Conservation (phyloP, 2,888 invertebrate genomes). For the Phytoseiulus persimilis region DNA sequence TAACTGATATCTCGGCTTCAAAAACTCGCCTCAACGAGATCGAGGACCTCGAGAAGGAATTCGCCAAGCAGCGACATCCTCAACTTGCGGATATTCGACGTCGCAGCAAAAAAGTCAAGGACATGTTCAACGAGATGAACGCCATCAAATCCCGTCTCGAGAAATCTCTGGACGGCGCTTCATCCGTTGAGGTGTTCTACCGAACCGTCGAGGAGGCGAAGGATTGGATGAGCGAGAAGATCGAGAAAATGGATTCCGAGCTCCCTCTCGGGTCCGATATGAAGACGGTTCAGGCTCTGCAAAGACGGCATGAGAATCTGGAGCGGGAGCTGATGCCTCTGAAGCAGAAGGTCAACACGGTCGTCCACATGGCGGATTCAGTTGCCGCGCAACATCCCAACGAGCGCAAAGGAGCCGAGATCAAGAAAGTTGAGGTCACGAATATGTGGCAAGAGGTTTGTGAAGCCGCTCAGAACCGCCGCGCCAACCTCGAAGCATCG, state of each 20-base stretch:
- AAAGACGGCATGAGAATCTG: conserved; percentile 61
- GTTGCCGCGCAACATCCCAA: conserved; percentile 86
- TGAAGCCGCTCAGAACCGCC: conserved; percentile 67
- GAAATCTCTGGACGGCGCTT: conserved; percentile 28
- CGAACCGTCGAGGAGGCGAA: conserved; percentile 90
- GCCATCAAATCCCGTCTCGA: conserved; percentile 35
- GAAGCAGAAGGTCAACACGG: conserved; percentile 76
- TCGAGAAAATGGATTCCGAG: conserved; percentile 68
- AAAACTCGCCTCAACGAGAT: conserved; percentile 81
- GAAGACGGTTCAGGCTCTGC: conserved; percentile 79
- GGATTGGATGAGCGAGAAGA: conserved; percentile 96
- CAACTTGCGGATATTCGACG: conserved; percentile 70
- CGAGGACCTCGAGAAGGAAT: conserved; percentile 73
- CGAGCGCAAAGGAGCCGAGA: conserved; percentile 74
- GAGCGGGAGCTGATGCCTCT: conserved; percentile 90
- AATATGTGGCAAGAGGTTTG: conserved; percentile 74
- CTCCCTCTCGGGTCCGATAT: conserved; percentile 66
- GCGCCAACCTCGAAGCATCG: conserved; percentile 78
- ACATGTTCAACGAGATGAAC: conserved; percentile 52
- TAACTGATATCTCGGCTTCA: conserved; percentile 88
- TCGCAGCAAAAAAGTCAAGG: conserved; percentile 72
- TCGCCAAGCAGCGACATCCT: conserved; percentile 73
- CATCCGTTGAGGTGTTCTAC: conserved; percentile 82
- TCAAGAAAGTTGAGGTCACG: conserved; percentile 72
- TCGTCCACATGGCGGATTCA: conserved; percentile 75